A percentile compares a stretch with the other conserved stretches of the same genome.
These are phyloP conservation scores for Papilio aristodemus DNA, from an alignment of 1,140 invertebrate species.

Conservation along the genomic window DNA sequence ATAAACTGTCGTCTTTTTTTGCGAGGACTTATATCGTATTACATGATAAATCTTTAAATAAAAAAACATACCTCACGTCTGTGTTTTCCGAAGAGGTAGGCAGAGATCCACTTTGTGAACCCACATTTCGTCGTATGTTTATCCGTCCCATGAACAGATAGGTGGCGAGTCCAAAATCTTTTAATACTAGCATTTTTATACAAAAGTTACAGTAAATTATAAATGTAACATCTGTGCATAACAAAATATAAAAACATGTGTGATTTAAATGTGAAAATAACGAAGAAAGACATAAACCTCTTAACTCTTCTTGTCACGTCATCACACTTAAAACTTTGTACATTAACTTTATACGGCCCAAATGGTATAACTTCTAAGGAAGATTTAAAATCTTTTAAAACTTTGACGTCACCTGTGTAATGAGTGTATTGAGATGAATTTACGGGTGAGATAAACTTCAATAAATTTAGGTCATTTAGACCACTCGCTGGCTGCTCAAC, in stretches of 20 bases:
- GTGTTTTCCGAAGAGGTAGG: too few relatives aligned
- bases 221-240: not conserved
- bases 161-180: too few relatives aligned
- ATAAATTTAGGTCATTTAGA: constrained; percentile 25
- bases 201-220: not conserved
- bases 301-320: constrained; percentile 46
- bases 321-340: constrained; percentile 51
- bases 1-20: too few relatives aligned
- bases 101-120: too few relatives aligned
- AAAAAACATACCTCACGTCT: too few relatives aligned
- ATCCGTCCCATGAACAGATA: too few relatives aligned
- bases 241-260: not conserved
- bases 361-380: constrained; percentile 22
- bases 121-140: too few relatives aligned
- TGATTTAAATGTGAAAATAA: not conserved
- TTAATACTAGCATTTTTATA: too few relatives aligned
- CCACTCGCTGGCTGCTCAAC: not conserved
- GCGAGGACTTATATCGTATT: too few relatives aligned
- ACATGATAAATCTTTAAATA: too few relatives aligned
- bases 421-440: constrained; percentile 14
- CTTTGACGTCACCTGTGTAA: constrained; percentile 18
- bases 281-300: not conserved
- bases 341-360: constrained; percentile 12
- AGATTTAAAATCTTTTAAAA: constrained; percentile 30
- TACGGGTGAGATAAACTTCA: not conserved